Base-by-base conservation (phyloP, 2,888 invertebrate genomes). In the Glaucopsyche alexis region DNA sequence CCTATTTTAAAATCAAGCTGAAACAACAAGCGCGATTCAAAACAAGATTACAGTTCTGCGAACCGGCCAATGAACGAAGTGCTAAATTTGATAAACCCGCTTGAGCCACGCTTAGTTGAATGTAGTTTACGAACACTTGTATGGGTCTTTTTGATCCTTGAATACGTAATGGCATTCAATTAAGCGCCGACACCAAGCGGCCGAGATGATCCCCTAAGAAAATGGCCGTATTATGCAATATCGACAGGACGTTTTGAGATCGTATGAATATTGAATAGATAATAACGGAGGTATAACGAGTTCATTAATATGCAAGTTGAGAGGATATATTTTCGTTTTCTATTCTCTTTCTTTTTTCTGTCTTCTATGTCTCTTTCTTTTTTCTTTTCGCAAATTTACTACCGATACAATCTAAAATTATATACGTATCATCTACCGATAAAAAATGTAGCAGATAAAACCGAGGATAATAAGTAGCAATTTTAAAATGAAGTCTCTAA, bases 61-160 rank as follows among this genome's bases (percentile, higher is more conserved):
- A 69, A 49, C 13, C 13, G 66, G 40, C 40, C 47, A 7, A 29
- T 49, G 29, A 69, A 49, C 49, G 49, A 47, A 69, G 69, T 47
- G 49, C 69, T 29, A 69, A 69, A 69, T 69, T 69, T 69, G 69
- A 69, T 69, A 49, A 69, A 29, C 69, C 69, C 69, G 49, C 69
- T 29, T 13, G 19, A 16, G 45, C 49, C 69, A 7, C 19, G 47
- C 69, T 47, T 19, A 29, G 19, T 13, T 69, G 42, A 69, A 19
- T 19, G 16, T 80, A 80, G 80, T 83, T 83, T 82, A 83, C 83
- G 83, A 84, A 86, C 87, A 80, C 83, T 85, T 82, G 83, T 83
- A 83, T 82, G 82, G 83, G 84, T 82, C 85, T 84, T 82, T 81
- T 83, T 81, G 84, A 84, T 86, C 87, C 85, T 85, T 86, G 87